Conservation (phyloP, 2,797 vertebrate species). For the Somateria mollissima region DNA sequence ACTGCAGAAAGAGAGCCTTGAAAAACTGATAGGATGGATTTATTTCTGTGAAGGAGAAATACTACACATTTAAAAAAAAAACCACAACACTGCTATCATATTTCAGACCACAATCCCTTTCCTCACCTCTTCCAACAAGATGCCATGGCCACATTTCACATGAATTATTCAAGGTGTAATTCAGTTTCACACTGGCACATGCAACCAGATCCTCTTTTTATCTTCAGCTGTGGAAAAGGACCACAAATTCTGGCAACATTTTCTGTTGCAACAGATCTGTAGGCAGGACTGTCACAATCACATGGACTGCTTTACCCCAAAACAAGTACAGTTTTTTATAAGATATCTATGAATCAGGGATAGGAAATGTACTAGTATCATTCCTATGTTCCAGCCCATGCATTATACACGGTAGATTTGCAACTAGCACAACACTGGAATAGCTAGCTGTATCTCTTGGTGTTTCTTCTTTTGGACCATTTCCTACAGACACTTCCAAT, state of each 20-base stretch:
- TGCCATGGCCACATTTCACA: constrained; percentile 16
- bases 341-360: not conserved
- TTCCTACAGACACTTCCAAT: not conserved
- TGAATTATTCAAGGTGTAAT: constrained; percentile 42
- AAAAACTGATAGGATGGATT: constrained; percentile 13
- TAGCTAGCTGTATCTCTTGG: not conserved
- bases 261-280: not conserved
- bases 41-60: not conserved
- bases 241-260: not conserved
- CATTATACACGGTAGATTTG: not conserved
- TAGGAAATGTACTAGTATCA: not conserved
- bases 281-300: not conserved
- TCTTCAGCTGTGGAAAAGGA: not conserved
- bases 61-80: not conserved
- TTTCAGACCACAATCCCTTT: constrained; percentile 34
- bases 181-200: constrained; percentile 20
- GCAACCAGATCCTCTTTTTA: constrained; percentile 1
- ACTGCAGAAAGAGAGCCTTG: not conserved
- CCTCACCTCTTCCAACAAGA: not conserved
- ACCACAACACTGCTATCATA: not conserved
- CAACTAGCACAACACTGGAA: not conserved
- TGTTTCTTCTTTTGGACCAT: not conserved
- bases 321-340: not conserved
- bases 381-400: not conserved
- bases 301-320: not conserved